Conservation (phyloP, 2,113 vertebrate species). For the Thomomys bottae region DNA sequence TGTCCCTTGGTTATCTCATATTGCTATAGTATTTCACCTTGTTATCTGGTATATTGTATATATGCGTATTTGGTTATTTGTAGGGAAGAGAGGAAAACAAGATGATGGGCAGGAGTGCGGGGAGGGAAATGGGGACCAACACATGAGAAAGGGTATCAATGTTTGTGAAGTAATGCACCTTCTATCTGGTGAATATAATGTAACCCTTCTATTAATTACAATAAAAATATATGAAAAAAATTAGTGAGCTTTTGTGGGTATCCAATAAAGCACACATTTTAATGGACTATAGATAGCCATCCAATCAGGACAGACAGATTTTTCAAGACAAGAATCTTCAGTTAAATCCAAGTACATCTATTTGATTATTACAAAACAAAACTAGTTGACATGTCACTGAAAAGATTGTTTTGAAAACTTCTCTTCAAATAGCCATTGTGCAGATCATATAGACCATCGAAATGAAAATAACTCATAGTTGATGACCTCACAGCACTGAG, state of each 20-base stretch:
- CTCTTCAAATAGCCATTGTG: conserved; percentile 12
- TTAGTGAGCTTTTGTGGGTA: not conserved
- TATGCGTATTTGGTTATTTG: too few relatives aligned
- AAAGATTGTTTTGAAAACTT: conserved; percentile 25
- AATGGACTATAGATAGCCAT: not conserved
- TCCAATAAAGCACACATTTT: not conserved
- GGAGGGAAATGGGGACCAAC: too few relatives aligned
- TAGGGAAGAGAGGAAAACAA: too few relatives aligned
- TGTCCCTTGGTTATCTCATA: too few relatives aligned
- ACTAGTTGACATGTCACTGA: not conserved
- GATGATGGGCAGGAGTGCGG: too few relatives aligned
- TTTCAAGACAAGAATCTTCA: conserved; percentile 39
- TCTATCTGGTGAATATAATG: too few relatives aligned
- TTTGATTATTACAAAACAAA: conserved; percentile 63
- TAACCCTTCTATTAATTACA: too few relatives aligned
- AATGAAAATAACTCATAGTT: conserved; percentile 51
- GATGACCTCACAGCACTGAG: not conserved
- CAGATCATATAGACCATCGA: conserved; percentile 3
- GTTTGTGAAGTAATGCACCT: too few relatives aligned
- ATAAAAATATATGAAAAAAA: too few relatives aligned
- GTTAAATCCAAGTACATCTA: conserved; percentile 32
- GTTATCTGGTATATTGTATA: too few relatives aligned
- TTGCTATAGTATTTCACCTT: too few relatives aligned
- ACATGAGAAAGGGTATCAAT: too few relatives aligned
- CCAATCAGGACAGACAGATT: not conserved